Conservation (phyloP, 2,113 vertebrate species). For the Microtus montanus region DNA sequence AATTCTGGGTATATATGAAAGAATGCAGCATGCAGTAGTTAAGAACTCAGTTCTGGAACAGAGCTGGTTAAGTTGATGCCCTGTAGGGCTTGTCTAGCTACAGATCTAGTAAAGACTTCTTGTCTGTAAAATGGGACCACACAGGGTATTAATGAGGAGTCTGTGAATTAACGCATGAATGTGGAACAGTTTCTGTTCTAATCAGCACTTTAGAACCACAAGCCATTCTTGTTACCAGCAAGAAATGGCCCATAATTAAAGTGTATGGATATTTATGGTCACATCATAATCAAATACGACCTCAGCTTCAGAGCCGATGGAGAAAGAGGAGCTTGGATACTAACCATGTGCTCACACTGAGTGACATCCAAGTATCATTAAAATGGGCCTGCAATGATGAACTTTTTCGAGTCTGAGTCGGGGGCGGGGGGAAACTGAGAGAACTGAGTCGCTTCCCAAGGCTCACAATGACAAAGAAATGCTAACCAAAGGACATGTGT, state of each 20-base stretch:
- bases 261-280: conserved; percentile 22
- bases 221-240: neutral
- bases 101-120: neutral
- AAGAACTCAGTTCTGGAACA: neutral
- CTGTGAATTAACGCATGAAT: neutral
- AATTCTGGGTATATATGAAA: neutral
- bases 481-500: neutral
- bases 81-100: neutral
- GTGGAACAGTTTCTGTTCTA: neutral
- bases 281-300: neutral
- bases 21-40: neutral
- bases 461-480: neutral
- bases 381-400: neutral
- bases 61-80: neutral
- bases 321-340: neutral
- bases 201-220: neutral
- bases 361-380: neutral
- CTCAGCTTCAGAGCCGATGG: conserved; percentile 46
- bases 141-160: neutral
- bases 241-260: conserved; percentile 41
- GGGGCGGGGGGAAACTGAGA: neutral
- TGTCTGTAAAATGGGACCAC: neutral
- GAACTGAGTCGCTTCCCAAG: conserved; percentile 21
- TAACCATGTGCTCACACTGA: neutral
- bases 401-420: neutral